These are phyloP conservation scores for Archilochus colubris DNA, from an alignment of 2,113 vertebrate species.

Conservation along the genomic window DNA sequence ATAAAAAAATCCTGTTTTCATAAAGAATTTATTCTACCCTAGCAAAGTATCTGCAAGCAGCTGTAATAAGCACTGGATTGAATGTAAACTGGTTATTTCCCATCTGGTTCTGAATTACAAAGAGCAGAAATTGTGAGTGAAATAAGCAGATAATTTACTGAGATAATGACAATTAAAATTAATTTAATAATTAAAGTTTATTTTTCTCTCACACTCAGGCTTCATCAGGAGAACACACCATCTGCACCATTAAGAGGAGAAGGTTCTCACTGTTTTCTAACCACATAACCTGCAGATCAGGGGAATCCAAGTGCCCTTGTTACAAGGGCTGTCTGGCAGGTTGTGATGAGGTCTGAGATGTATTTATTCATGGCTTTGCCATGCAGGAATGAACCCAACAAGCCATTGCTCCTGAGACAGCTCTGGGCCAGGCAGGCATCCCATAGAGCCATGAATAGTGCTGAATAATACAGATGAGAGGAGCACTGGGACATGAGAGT, in stretches of 20 bases:
- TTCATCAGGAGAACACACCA: neutral
- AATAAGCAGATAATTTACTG: neutral
- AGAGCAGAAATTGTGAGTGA: neutral
- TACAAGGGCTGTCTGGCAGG: neutral
- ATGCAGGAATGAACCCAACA: neutral
- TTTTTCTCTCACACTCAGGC: neutral
- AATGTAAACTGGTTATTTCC: neutral
- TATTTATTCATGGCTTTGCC: neutral
- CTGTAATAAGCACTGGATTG: neutral
- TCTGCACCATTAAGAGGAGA: neutral
- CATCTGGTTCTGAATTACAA: neutral
- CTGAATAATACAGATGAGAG: neutral
- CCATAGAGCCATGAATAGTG: neutral
- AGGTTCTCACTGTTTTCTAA: neutral
- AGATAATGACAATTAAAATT: neutral
- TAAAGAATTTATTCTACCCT: neutral
- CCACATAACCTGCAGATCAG: neutral
- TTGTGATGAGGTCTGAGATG: neutral
- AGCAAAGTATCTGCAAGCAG: neutral
- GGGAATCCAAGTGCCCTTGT: neutral
- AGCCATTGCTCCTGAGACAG: neutral
- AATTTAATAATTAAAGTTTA: neutral
- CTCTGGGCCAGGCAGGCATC: neutral
- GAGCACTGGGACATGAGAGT: neutral
- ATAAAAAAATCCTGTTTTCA: neutral